These are phyloP conservation scores for Amphilophus citrinellus DNA, from an alignment of 2,113 vertebrate genomes.

Conservation along the genomic window DNA sequence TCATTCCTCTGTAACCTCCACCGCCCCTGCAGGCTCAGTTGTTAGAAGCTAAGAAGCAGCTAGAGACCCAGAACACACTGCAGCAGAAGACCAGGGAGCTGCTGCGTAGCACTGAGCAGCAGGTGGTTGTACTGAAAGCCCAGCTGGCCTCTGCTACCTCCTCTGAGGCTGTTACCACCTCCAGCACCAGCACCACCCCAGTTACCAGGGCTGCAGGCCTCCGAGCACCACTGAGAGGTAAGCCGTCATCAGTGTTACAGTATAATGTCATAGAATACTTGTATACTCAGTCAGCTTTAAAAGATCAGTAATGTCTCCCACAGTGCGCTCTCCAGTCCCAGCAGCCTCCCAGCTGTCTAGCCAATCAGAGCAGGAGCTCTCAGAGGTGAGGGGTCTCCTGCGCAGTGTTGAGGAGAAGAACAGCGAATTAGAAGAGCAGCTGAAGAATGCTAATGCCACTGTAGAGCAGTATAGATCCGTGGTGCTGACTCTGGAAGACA, in stretches of 20 bases:
- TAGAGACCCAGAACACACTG: slow-evolving; percentile 76
- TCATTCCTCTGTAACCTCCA: not conserved
- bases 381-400: slow-evolving; percentile 86
- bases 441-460: slow-evolving; percentile 87
- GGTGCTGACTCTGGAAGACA: slow-evolving; percentile 93
- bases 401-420: slow-evolving; percentile 88
- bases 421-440: slow-evolving; percentile 88
- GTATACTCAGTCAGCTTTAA: not conserved
- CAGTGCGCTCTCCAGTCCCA: slow-evolving; percentile 54
- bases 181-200: slow-evolving; percentile 68
- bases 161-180: slow-evolving; percentile 79
- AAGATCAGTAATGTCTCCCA: not conserved
- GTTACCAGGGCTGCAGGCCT: slow-evolving; percentile 49
- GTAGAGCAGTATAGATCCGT: slow-evolving; percentile 93
- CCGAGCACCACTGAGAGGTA: slow-evolving; percentile 69
- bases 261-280: not conserved
- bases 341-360: slow-evolving; percentile 51
- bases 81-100: slow-evolving; percentile 76
- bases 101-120: slow-evolving; percentile 90
- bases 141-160: slow-evolving; percentile 80
- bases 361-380: slow-evolving; percentile 81
- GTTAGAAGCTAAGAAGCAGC: slow-evolving; percentile 91
- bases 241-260: not conserved
- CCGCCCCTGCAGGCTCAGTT: slow-evolving; percentile 85
- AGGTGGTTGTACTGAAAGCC: slow-evolving; percentile 84